Evolutionary conservation across 1,140 invertebrate species (phyloP).

Genomic region (Drosophila funebris): DNA sequence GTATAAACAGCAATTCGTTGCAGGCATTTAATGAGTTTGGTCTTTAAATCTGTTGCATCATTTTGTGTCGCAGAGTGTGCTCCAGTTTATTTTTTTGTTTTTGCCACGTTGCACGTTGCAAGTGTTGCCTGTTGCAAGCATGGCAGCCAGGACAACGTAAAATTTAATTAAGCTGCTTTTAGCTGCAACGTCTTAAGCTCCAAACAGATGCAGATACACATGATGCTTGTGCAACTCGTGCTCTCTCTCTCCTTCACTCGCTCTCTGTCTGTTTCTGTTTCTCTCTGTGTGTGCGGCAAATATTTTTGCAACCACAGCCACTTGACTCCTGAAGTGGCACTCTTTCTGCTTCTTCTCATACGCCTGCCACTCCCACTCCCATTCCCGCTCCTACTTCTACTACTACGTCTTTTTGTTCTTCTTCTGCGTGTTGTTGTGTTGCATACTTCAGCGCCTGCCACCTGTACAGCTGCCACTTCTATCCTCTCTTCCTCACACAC

Average conservation of each 20-base stretch:
- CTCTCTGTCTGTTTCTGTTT: not conserved
- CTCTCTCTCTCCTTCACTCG: not conserved
- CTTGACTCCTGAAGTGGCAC: slow-evolving; percentile 70
- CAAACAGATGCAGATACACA: slow-evolving; percentile 20
- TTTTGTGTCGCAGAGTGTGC: slow-evolving; percentile 40
- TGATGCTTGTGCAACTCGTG: not conserved
- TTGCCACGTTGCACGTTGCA: not conserved
- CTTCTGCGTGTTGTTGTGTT: too few species aligned
- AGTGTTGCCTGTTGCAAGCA: not conserved
- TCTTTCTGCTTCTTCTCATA: slow-evolving; percentile 1
- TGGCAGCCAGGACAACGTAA: slow-evolving; percentile 27
- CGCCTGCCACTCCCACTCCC: not conserved
- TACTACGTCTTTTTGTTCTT: too few species aligned
- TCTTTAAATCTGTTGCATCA: slow-evolving; percentile 19
- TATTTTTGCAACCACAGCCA: slow-evolving; percentile 64
- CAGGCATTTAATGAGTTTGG: slow-evolving; percentile 51
- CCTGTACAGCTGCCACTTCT: slow-evolving; percentile 15
- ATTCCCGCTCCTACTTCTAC: too few species aligned
- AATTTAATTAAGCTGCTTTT: slow-evolving; percentile 58
- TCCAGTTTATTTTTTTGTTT: slow-evolving; percentile 24
- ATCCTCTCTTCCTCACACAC: not conserved
- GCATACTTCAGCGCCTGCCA: too few species aligned
- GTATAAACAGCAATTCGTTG: slow-evolving; percentile 6
- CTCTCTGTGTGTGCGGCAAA: slow-evolving; percentile 26
- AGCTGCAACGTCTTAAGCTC: slow-evolving; percentile 49